Base-by-base conservation (phyloP, 2,888 invertebrate species). In the Harpagoxenus sublaevis region DNA sequence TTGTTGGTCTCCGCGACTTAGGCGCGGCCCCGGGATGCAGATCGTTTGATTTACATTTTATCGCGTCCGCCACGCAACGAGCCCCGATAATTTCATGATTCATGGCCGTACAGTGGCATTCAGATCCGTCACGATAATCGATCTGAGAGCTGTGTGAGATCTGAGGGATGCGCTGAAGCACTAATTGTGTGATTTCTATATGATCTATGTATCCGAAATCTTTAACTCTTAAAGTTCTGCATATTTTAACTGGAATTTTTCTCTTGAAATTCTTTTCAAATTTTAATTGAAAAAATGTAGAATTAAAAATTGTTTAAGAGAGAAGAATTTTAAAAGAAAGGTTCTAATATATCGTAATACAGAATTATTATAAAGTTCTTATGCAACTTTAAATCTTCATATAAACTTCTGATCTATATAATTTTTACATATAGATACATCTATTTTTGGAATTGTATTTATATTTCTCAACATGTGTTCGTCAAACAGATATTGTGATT, bases 1-100 rank as follows among this genome's bases (percentile, higher is more conserved):
- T 87, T 86, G 86, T 89, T 87, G 57, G 71, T n/a, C 48, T 9
- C 75, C 78, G 81, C 77, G 55, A 88, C 84, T 85, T 83, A 60
- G 68, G 75, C 55, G 62, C 55, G 55, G 77, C 48, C 60, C 48
- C 60, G n/a, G 66, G 78, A 83, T 57, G 62, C 65, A 70, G 84
- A 86, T 84, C 57, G 71, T 71, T 84, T 78, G 77, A 82, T 86
- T 85, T 86, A 82, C 77, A 84, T 79, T 85, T 78, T 78, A 78
- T 55, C 77, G 73, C 48, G 60, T 45, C n/a, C 78, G 15, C 70
- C 60, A 71, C 12, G 79, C 79, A 79, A 79, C 57, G 35, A 60
- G 35, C 35, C 12, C 57, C 35, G 48, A 81, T 81, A 81, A 81
- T 79, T 79, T 79, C 18, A 71, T 81, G 71, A 81, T 71, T 60